Evolutionary conservation across 2,888 invertebrate genomes (phyloP), one percentile per base, ranked within the genome.

Genomic region (Monoplex corrugatus): DNA sequence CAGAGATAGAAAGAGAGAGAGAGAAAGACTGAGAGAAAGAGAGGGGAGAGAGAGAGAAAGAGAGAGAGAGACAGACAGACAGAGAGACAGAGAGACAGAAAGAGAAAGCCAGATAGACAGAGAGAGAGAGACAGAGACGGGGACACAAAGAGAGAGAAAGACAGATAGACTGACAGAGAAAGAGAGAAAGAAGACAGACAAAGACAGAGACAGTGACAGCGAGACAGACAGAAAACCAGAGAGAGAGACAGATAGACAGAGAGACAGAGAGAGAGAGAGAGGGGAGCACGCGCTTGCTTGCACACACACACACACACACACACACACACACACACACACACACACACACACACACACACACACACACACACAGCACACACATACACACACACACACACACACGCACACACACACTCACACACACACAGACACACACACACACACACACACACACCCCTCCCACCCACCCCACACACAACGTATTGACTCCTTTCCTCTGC

Each of bases 1-100:
- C 85, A 88, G 88, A 88, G 88, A 88, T 85, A 88, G 88, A 88
- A 84, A 88, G 84, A 88, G 85, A 88, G 88, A 88, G 88, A 88
- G 88, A 84, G n/a, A 43, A 44, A 44, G 23, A 43, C 44, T 43
- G 84, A 43, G 84, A 28, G 44, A 44, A 32, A 38, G 44, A 44
- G 32, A 44, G 40, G 16, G 28, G 28, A 43, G 28, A 82, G 38
- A 43, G 43, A 82, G 44, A 86, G 84, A 63, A 38, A 86, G 44
- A 88, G 88, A 86, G 85, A 44, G 63, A 88, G 84, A 86, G 72
- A 86, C 45, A 82, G 28, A 57, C 3, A 83, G 83, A 63, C 44
- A 63, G 88, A 78, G 87, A 78, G 57, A 63, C 28, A 45, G 44
- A 82, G 57, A 87, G 43, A 72, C 6, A 57, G 85, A 85, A 28